Base-by-base conservation (phyloP, 1,140 invertebrate genomes). In the Rhyzopertha dominica region DNA sequence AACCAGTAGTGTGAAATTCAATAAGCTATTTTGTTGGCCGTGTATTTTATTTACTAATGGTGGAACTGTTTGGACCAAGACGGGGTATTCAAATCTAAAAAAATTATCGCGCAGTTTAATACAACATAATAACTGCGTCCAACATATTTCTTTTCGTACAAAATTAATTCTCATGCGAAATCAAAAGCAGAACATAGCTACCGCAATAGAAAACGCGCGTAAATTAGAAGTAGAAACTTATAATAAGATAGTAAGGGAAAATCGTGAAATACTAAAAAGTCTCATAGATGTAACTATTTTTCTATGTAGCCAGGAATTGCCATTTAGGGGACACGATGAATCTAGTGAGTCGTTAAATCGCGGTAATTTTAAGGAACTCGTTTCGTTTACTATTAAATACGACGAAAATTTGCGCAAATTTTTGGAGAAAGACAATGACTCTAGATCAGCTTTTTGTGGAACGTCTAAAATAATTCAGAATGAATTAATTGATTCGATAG, bases 271-370 rank as follows among this genome's bases (percentile, higher is more conserved):
- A 13, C 22, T 24, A 24, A 31, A 43, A 20, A 5, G 28, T 19
- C 17, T 43, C 10, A 31, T 43, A 19, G 23, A 43, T 31, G 26
- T 32, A 4, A 17, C 26, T n/a, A 12, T 17, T 17, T 43, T 18
- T 43, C 32, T 43, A 12, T 16, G 40, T 13, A 39, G 3, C 2
- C 29, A 43, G 18, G 40, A 43, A 7, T 31, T 43, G 13, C n/a
- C 40, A 13, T 43, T 43, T 17, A 43, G 40, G 29, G 40, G 29
- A 4, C 40, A 32, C 12, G 9, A 43, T 31, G 28, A 43, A 22
- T 12, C 5, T 20, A n/a, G 22, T 31, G 9, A 32, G 10, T 43
- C 40, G 2, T n/a, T 32, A 4, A 43, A 43, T 16, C 17, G 17
- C 4, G 28, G 29, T 2, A 43, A 43, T 31, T 43, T 31, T 32